Conservation (phyloP, 2,797 vertebrate species). For the Gymnocypris eckloni region DNA sequence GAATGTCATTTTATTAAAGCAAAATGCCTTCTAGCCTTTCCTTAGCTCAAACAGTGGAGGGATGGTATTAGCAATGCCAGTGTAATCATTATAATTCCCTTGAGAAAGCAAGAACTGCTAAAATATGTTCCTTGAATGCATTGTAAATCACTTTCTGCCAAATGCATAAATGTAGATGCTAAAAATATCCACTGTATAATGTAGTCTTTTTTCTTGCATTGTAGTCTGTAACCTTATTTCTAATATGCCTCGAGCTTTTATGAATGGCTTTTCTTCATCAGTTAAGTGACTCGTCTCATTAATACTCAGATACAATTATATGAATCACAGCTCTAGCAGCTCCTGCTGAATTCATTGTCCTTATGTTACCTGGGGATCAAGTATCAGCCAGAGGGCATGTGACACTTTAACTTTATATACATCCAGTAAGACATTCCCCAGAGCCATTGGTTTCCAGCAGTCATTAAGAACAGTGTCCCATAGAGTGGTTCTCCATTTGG, state of each 20-base stretch:
- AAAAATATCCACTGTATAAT: background rate
- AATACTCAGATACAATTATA: conserved; percentile 3
- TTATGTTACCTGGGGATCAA: conserved; percentile 50
- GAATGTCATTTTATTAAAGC: background rate
- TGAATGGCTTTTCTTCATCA: conserved; percentile 25
- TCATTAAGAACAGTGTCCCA: conserved; percentile 31
- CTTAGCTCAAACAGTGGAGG: background rate
- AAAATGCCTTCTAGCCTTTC: background rate
- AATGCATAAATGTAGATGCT: background rate
- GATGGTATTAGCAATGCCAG: background rate
- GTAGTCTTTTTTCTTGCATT: background rate
- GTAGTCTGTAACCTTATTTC: background rate
- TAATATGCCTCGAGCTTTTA: conserved; percentile 6
- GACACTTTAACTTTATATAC: conserved; percentile 48
- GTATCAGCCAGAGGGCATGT: conserved; percentile 44
- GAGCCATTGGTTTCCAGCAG: conserved; percentile 16
- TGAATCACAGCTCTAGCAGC: conserved; percentile 15
- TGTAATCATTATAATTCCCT: background rate
- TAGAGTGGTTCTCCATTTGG: conserved; percentile 25
- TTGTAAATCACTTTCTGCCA: background rate
- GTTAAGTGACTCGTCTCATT: conserved; percentile 10
- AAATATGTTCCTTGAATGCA: background rate
- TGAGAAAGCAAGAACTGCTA: background rate
- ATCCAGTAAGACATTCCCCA: conserved; percentile 47
- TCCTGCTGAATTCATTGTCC: conserved; percentile 37